Conservation (phyloP, 2,113 vertebrate genomes). For the Polyodon spathula region DNA sequence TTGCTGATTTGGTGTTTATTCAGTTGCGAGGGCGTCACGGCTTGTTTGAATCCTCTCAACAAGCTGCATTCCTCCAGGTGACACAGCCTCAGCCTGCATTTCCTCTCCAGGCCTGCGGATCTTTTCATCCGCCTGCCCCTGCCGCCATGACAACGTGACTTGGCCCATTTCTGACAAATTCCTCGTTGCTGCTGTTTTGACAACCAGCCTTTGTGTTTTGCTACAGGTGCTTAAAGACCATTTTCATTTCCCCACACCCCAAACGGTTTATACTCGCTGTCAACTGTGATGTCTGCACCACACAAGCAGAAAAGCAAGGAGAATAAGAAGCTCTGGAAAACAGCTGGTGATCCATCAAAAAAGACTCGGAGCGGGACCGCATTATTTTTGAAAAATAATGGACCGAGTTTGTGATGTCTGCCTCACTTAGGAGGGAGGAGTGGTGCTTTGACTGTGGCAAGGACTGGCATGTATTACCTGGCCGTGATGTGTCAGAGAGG, state of each 20-base stretch:
- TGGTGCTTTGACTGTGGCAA: too few species aligned
- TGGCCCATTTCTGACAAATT: constrained; percentile 55
- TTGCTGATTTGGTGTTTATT: constrained; percentile 18
- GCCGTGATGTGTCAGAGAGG: too few species aligned
- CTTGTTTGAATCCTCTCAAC: constrained; percentile 57
- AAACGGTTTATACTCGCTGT: too few species aligned
- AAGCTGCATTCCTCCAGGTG: constrained; percentile 39
- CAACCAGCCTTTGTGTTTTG: constrained; percentile 51
- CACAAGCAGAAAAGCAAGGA: too few species aligned
- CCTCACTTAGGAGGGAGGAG: too few species aligned
- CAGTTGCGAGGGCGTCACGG: constrained; percentile 38
- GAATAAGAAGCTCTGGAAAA: too few species aligned
- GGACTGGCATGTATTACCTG: too few species aligned
- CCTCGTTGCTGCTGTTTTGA: constrained; percentile 47
- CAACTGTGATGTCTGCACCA: too few species aligned
- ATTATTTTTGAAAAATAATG: too few species aligned
- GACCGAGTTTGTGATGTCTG: too few species aligned
- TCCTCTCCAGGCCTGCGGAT: constrained; percentile 38
- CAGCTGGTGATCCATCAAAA: too few species aligned
- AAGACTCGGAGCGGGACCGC: too few species aligned
- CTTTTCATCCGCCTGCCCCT: constrained; percentile 50
- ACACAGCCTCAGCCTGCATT: constrained; percentile 51
- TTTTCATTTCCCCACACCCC: neutral
- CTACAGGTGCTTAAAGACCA: constrained; percentile 55
- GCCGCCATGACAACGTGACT: constrained; percentile 51